These are phyloP conservation scores for Prosapia bicincta DNA, from an alignment of 2,888 invertebrate species.

Conservation along the genomic window DNA sequence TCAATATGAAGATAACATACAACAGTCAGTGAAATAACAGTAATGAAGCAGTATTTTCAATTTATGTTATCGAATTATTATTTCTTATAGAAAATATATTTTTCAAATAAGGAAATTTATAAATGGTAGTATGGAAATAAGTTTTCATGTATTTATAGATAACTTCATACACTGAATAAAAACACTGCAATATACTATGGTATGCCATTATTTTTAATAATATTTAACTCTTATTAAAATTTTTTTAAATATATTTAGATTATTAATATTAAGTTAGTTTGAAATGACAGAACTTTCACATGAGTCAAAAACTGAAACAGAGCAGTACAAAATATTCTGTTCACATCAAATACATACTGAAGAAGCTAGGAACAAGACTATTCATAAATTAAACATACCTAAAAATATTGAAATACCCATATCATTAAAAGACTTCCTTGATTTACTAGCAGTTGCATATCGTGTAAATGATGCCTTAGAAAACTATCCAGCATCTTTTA, in stretches of 20 bases:
- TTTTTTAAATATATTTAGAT: too few species aligned
- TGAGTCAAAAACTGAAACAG: background rate
- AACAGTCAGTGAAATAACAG: too few species aligned
- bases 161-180: too few species aligned
- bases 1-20: background rate
- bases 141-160: too few species aligned
- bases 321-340: background rate
- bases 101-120: too few species aligned
- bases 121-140: too few species aligned
- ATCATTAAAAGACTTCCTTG: constrained; percentile 65
- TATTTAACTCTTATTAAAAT: too few species aligned
- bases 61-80: too few species aligned
- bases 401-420: background rate
- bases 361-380: background rate
- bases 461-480: constrained; percentile 50
- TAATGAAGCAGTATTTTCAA: too few species aligned
- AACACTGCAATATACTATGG: too few species aligned
- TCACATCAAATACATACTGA: background rate
- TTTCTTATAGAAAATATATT: too few species aligned
- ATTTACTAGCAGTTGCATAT: constrained; percentile 69
- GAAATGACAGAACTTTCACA: background rate
- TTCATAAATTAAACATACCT: background rate
- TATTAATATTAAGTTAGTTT: background rate
- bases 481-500: constrained; percentile 44
- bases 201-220: too few species aligned